Percentiles rank a stretch among this genome's conserved stretches.
These are phyloP conservation scores for Seriola quinqueradiata DNA, from an alignment of 2,113 vertebrate genomes.

Conservation along the genomic window DNA sequence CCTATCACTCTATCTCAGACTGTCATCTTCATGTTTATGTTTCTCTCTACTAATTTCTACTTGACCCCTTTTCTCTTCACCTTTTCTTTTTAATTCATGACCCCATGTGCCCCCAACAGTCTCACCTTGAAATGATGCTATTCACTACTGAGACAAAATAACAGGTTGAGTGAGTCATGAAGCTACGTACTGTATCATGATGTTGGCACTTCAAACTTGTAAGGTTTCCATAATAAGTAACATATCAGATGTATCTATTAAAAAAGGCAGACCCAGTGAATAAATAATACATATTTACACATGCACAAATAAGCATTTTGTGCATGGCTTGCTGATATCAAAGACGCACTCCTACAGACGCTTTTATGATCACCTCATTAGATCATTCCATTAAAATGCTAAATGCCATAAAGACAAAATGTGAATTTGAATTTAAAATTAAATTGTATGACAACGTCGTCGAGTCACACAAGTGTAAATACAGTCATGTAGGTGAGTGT, in stretches of 20 bases:
- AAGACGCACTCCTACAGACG: slow-evolving; percentile 1
- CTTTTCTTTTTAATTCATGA: slow-evolving; percentile 42
- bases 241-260: not conserved
- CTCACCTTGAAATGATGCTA: slow-evolving; percentile 12
- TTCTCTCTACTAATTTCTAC: slow-evolving; percentile 61
- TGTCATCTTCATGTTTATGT: slow-evolving; percentile 65
- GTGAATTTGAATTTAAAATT: slow-evolving; percentile 15
- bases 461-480: slow-evolving; percentile 19
- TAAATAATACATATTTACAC: slow-evolving; percentile 23
- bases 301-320: not conserved
- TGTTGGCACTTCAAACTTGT: not conserved
- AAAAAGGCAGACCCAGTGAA: not conserved
- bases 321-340: not conserved
- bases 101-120: not conserved
- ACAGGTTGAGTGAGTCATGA: slow-evolving; percentile 14
- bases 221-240: not conserved
- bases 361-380: slow-evolving; percentile 22
- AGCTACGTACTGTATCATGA: not conserved
- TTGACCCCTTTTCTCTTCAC: slow-evolving; percentile 29
- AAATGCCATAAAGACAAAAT: slow-evolving; percentile 13
- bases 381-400: slow-evolving; percentile 42
- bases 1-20: slow-evolving; percentile 60
- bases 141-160: slow-evolving; percentile 19
- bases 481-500: not conserved
- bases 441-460: not conserved